Conservation (phyloP, 2,888 invertebrate species). For the Synergus laeviventris region DNA sequence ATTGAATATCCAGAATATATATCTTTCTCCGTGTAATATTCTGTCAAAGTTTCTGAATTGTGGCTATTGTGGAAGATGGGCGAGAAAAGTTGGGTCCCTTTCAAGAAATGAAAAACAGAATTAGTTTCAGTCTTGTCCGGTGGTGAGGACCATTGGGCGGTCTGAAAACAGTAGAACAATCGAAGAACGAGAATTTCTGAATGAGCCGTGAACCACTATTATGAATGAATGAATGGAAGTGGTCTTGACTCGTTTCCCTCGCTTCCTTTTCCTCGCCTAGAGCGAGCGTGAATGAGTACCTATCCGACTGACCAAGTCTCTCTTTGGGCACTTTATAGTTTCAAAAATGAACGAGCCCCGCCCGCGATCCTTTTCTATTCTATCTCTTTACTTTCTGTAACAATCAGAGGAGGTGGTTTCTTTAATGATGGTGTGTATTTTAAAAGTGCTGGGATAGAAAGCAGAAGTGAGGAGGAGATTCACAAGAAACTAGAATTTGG, state of each 20-base stretch:
- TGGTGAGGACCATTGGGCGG: conserved; percentile 42
- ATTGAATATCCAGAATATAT: too few species aligned
- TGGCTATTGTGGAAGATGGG: neutral
- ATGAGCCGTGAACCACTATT: conserved; percentile 58
- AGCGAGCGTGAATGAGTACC: conserved; percentile 55
- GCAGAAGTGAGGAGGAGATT: neutral
- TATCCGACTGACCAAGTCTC: conserved; percentile 50
- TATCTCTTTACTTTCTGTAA: conserved; percentile 8
- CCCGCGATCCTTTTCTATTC: conserved; percentile 43
- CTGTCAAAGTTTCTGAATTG: neutral
- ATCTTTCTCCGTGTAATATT: too few species aligned
- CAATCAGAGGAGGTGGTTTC: conserved; percentile 6
- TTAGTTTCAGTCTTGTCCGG: conserved; percentile 1
- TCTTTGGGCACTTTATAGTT: conserved; percentile 48
- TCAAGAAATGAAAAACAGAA: neutral
- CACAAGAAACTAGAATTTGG: neutral
- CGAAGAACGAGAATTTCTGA: conserved; percentile 54
- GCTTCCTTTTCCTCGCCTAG: conserved; percentile 56
- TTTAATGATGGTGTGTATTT: neutral
- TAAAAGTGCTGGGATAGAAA: neutral
- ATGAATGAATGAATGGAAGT: conserved; percentile 58
- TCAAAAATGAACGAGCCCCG: conserved; percentile 47
- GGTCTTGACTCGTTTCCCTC: conserved; percentile 52
- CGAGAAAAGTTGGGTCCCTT: neutral
- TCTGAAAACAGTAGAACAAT: conserved; percentile 52